Conservation (phyloP, 2,113 vertebrate genomes). For the Nettapus auritus region DNA sequence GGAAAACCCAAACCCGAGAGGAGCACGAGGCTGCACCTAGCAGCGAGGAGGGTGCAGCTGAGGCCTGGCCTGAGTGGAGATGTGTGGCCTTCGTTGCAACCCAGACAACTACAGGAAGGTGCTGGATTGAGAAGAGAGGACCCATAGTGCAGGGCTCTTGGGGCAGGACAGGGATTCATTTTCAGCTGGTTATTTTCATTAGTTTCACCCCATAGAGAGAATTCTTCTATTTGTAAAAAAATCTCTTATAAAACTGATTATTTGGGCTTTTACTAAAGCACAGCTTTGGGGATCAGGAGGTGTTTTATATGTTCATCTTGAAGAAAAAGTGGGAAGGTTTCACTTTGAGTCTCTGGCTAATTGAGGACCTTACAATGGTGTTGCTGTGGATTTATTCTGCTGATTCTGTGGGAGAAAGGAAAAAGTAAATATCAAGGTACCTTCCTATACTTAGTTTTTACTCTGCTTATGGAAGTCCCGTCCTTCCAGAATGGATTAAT, state of each 20-base stretch:
- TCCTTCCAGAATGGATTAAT: neutral
- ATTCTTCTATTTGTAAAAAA: neutral
- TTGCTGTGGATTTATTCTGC: neutral
- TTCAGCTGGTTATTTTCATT: neutral
- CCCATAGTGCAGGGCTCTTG: neutral
- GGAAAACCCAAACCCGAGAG: rapidly evolving
- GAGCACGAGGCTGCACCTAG: neutral
- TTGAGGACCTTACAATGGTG: neutral
- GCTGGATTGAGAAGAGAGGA: neutral
- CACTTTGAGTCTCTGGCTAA: neutral
- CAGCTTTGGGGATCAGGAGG: neutral
- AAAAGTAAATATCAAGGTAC: neutral
- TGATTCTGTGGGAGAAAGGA: neutral
- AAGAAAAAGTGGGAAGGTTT: neutral
- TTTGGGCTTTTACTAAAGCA: neutral
- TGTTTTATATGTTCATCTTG: neutral
- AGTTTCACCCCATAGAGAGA: neutral
- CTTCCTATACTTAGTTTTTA: neutral
- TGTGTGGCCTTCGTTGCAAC: rapidly evolving
- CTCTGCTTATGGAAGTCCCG: neutral
- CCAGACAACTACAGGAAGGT: rapidly evolving
- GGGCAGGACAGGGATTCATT: neutral
- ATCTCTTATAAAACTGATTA: neutral
- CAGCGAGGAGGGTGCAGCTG: no score
- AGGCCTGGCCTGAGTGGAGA: neutral